phyloP scores from a whole-genome alignment of 2,797 vertebrate species.

The Phataginus tetradactyla region DNA sequence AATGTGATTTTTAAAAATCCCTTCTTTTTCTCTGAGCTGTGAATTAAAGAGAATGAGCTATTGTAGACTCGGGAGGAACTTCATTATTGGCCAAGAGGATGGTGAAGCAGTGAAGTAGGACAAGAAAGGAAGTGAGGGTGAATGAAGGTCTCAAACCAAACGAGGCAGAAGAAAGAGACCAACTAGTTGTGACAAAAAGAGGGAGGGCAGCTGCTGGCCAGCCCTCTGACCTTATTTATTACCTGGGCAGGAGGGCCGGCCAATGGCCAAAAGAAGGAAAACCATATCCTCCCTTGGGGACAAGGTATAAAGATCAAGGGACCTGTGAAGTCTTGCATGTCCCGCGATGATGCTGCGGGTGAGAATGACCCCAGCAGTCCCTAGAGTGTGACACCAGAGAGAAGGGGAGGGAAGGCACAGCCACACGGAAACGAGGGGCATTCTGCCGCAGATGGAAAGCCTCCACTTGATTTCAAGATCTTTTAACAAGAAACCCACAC shows the following conservation, averaged over 20 bases:
- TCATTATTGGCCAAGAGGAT: not conserved
- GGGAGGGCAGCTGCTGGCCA: slow-evolving; percentile 40
- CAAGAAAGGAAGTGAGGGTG: slow-evolving; percentile 64
- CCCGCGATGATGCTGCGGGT: slow-evolving; percentile 48
- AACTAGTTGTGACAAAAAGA: slow-evolving; percentile 65
- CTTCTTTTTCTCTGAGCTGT: not conserved
- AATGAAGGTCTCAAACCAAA: slow-evolving; percentile 61
- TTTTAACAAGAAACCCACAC: not conserved
- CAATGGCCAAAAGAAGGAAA: slow-evolving; percentile 3
- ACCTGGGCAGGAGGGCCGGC: slow-evolving; percentile 32
- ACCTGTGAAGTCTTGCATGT: slow-evolving; percentile 66
- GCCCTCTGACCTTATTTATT: slow-evolving; percentile 61
- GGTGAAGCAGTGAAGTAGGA: slow-evolving; percentile 7
- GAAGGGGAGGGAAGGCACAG: slow-evolving; percentile 37
- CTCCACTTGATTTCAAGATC: slow-evolving; percentile 25
- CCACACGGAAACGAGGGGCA: not conserved
- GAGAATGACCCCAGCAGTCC: slow-evolving; percentile 62
- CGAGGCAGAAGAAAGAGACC: slow-evolving; percentile 62
- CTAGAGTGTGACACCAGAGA: slow-evolving; percentile 61
- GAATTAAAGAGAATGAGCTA: not conserved
- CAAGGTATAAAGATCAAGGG: slow-evolving; percentile 71
- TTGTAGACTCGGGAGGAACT: not conserved
- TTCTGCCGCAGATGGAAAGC: not conserved
- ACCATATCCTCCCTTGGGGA: slow-evolving; percentile 61
- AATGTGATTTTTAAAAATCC: not conserved